phyloP scores from a whole-genome alignment of 2,113 vertebrate genomes.

The Mohoua ochrocephala region DNA sequence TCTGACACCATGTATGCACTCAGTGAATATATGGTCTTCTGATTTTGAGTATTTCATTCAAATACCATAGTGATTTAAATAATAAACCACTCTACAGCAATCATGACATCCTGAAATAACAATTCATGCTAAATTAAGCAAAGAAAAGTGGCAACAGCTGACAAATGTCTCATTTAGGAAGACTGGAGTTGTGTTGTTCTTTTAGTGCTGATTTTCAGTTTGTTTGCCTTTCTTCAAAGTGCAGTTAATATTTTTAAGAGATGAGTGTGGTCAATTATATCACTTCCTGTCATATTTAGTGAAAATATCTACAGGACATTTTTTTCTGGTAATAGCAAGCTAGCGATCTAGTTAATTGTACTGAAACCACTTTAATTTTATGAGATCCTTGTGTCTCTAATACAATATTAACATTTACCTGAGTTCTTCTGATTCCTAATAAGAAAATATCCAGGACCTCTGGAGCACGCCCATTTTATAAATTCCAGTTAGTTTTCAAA shows the following conservation, averaged over 20 bases:
- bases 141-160: constrained; percentile 55
- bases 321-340: neutral
- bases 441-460: neutral
- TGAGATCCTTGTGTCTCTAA: neutral
- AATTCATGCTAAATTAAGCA: constrained; percentile 51
- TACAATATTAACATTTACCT: neutral
- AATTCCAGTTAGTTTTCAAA: neutral
- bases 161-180: constrained; percentile 38
- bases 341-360: neutral
- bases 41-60: constrained; percentile 30
- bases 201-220: neutral
- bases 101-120: constrained; percentile 56
- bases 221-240: neutral
- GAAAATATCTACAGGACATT: neutral
- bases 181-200: neutral
- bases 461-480: neutral
- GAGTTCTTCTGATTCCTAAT: neutral
- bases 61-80: constrained; percentile 31
- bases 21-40: neutral
- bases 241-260: neutral
- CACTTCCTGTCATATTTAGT: neutral
- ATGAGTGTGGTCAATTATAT: neutral
- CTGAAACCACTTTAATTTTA: neutral
- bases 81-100: constrained; percentile 47
- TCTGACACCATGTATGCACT: neutral